phyloP scores from a whole-genome alignment of 2,113 vertebrate species.

The Empidonax alnorum region DNA sequence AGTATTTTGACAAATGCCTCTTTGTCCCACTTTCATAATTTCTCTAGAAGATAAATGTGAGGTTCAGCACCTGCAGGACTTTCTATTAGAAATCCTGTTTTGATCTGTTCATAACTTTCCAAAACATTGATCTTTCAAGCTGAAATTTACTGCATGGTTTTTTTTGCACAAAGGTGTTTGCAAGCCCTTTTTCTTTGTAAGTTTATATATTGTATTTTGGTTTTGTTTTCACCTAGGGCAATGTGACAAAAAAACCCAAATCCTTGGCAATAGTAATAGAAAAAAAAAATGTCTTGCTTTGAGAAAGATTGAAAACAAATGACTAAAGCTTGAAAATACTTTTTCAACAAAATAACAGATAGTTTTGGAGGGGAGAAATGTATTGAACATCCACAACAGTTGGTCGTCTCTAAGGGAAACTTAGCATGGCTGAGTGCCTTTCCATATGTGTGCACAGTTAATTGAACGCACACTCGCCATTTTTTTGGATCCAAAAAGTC shows the following conservation, averaged over 20 bases:
- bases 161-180: background rate
- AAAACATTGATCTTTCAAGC: background rate
- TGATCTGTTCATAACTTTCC: background rate
- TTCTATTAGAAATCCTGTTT: slow-evolving; percentile 2
- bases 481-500: background rate
- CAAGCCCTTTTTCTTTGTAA: background rate
- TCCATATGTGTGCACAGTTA: background rate
- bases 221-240: background rate
- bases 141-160: background rate
- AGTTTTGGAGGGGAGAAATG: background rate
- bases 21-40: background rate
- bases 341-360: background rate
- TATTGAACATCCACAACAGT: background rate
- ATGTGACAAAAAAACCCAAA: background rate
- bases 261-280: background rate
- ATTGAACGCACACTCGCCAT: background rate
- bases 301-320: background rate
- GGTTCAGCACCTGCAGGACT: background rate
- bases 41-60: slow-evolving; percentile 11
- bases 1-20: slow-evolving; percentile 27
- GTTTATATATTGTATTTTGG: background rate
- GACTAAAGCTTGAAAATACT: background rate
- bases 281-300: background rate
- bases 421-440: background rate
- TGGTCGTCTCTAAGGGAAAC: background rate